Conservation (phyloP, 2,888 invertebrate species). For the Cabera pusaria region DNA sequence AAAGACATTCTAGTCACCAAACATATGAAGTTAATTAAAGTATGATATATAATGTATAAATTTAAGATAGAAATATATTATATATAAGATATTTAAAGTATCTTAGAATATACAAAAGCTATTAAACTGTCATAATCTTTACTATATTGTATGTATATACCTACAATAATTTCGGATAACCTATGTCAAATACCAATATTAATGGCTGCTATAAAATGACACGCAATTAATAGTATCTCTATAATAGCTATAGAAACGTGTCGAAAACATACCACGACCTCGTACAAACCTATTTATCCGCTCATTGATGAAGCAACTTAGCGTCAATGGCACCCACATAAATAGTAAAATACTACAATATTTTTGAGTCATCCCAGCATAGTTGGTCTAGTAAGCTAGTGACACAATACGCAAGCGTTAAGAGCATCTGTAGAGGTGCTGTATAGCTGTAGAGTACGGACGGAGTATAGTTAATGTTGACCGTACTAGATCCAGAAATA, state of each 20-base stretch:
- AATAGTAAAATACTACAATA: conserved; percentile 15
- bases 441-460: conserved; percentile 7
- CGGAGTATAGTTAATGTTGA: conserved; percentile 35
- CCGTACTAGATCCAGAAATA: conserved; percentile 54
- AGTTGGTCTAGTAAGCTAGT: conserved; percentile 1
- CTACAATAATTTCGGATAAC: too few species aligned
- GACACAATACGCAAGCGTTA: conserved; percentile 9
- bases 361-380: conserved; percentile 11
- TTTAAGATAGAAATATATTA: too few species aligned
- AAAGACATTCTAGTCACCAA: too few species aligned
- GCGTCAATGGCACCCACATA: conserved; percentile 17
- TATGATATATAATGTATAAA: neutral
- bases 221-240: neutral
- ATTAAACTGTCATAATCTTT: too few species aligned
- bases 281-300: conserved; percentile 33
- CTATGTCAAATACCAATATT: too few species aligned
- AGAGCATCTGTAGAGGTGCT: too few species aligned
- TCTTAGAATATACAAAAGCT: too few species aligned
- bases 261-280: conserved; percentile 23
- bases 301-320: conserved; percentile 12
- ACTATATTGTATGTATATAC: too few species aligned
- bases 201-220: neutral
- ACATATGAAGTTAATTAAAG: neutral
- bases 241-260: neutral
- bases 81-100: too few species aligned